phyloP scores from a whole-genome alignment of 2,113 vertebrate species.

The Progne subis region DNA sequence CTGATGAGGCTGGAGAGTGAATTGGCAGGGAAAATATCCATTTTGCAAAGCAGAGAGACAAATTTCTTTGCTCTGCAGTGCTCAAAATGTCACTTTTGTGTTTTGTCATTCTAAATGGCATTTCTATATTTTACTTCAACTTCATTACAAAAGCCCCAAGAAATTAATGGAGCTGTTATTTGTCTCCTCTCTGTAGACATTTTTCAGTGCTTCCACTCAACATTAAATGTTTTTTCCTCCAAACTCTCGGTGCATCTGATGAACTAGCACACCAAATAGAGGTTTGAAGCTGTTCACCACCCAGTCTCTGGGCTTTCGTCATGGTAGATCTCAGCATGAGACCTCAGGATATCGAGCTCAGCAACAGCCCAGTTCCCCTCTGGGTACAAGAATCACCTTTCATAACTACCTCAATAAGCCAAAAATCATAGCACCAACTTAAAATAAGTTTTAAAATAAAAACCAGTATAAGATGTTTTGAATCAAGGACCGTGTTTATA shows the following conservation, averaged over 20 bases:
- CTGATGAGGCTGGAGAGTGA: neutral
- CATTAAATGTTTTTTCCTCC: neutral
- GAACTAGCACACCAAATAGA: neutral
- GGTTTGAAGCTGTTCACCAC: neutral
- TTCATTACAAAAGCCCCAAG: neutral
- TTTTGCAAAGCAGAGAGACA: neutral
- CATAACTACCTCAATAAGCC: neutral
- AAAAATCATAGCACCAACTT: neutral
- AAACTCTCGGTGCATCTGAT: neutral
- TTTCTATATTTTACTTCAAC: neutral
- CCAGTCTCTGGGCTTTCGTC: neutral
- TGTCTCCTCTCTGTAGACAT: neutral
- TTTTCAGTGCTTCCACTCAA: neutral
- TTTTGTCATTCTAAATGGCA: neutral
- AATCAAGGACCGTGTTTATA: neutral
- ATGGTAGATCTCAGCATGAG: neutral
- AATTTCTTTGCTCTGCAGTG: neutral
- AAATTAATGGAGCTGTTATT: neutral
- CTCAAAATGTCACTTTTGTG: neutral
- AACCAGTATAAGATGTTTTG: neutral
- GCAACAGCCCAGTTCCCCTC: neutral
- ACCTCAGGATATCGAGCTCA: neutral
- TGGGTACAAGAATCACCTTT: rapidly evolving
- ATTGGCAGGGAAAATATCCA: neutral
- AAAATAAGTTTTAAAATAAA: neutral